phyloP scores from a whole-genome alignment of 2,888 invertebrate genomes.

The Brenthis ino region DNA sequence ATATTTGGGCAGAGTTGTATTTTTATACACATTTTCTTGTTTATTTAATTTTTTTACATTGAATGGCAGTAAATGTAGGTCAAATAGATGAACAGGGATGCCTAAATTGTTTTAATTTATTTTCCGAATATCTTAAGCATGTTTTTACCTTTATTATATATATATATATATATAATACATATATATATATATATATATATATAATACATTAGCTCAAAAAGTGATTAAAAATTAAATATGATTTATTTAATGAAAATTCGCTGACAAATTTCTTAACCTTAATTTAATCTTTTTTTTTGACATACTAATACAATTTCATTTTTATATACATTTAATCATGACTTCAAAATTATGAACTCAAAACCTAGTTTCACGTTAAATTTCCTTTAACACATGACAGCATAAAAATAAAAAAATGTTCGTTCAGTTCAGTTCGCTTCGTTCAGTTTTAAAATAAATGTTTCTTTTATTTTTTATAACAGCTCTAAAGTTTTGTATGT shows the following conservation, averaged over 20 bases:
- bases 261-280: conserved; percentile 54
- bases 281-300: conserved; percentile 43
- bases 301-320: conserved; percentile 57
- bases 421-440: background rate
- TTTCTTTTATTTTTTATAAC: background rate
- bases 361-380: conserved; percentile 64
- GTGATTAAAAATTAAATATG: background rate
- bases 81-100: no score
- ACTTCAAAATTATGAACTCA: conserved; percentile 65
- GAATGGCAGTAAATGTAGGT: background rate
- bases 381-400: conserved; percentile 2
- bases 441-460: background rate
- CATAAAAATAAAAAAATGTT: background rate
- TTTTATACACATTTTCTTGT: no score
- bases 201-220: background rate
- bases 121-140: no score
- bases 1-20: background rate
- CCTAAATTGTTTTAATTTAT: no score
- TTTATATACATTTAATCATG: conserved; percentile 52
- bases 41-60: no score
- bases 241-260: conserved; percentile 9
- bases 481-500: no score
- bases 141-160: no score
- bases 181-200: no score
- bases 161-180: no score